Evolutionary conservation across 1,140 invertebrate genomes (phyloP).

Genomic region (Bicyclus anynana): DNA sequence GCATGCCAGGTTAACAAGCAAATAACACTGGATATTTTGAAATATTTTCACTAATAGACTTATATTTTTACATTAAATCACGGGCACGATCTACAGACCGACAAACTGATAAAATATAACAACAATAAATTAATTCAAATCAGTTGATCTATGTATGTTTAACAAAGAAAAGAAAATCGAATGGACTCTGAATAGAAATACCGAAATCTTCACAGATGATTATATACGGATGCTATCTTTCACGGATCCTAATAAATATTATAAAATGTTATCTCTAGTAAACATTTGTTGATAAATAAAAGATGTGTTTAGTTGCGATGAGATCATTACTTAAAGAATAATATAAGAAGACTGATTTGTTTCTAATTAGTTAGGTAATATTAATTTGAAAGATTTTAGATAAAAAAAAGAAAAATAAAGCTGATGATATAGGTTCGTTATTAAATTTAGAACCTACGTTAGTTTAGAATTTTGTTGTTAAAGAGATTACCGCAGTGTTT

Average conservation of each 20-base stretch:
- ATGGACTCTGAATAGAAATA: background rate
- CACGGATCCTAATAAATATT: no score
- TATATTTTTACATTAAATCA: no score
- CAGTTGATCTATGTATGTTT: background rate
- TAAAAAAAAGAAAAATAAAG: background rate
- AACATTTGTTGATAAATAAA: no score
- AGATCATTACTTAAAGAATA: background rate
- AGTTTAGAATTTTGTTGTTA: slow-evolving; percentile 6
- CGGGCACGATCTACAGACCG: no score
- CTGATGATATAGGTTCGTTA: background rate
- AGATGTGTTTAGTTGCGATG: no score
- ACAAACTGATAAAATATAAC: no score
- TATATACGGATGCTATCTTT: no score
- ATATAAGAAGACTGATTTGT: background rate
- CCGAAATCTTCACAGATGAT: no score
- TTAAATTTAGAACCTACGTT: background rate
- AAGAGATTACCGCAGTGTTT: slow-evolving; percentile 9
- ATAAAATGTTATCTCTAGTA: background rate
- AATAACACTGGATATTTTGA: slow-evolving; percentile 14
- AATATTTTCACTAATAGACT: background rate
- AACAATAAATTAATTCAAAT: no score
- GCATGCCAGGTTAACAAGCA: slow-evolving; percentile 72
- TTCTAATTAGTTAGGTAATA: background rate
- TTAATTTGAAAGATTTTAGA: background rate
- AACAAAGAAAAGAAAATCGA: background rate